Percentiles rank a stretch among this genome's conserved stretches.
Evolutionary conservation across 2,113 vertebrate genomes (phyloP).

Genomic region (Malurus melanocephalus): DNA sequence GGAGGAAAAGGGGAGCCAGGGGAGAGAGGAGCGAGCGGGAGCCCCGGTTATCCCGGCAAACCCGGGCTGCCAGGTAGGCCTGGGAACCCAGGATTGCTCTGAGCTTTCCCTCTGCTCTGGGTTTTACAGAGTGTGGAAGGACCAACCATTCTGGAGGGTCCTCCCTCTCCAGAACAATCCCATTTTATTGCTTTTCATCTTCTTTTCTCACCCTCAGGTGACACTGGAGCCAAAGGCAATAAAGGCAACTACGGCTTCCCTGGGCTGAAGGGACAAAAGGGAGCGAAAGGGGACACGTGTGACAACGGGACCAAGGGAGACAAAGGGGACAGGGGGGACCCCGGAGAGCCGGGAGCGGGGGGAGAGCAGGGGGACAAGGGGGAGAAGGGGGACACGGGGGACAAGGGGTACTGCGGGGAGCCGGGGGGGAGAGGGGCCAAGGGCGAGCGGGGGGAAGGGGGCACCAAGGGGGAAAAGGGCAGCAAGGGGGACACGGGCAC

Average conservation of each 20-base stretch:
- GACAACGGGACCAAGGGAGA: constrained; percentile 87
- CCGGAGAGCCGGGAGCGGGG: constrained; percentile 72
- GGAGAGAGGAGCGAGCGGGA: constrained; percentile 76
- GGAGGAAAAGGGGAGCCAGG: constrained; percentile 90
- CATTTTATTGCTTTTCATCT: neutral
- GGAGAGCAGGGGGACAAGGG: constrained; percentile 75
- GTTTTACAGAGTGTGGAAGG: neutral
- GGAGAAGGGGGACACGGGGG: constrained; percentile 83
- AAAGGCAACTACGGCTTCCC: constrained; percentile 79
- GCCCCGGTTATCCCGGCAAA: constrained; percentile 86
- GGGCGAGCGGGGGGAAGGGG: constrained; percentile 78
- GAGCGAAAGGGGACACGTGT: constrained; percentile 83
- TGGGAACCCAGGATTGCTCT: neutral
- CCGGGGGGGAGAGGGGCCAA: constrained; percentile 81
- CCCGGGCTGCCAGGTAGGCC: constrained; percentile 85
- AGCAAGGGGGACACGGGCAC: constrained; percentile 79
- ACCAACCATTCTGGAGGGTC: neutral
- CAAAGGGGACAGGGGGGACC: constrained; percentile 78
- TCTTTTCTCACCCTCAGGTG: constrained; percentile 70
- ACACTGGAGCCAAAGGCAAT: constrained; percentile 84
- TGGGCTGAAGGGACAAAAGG: constrained; percentile 82
- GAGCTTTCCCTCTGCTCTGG: neutral
- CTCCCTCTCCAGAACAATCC: neutral
- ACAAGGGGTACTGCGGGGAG: constrained; percentile 81
- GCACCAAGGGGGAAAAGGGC: constrained; percentile 81